Evolutionary conservation across 2,797 vertebrate genomes (phyloP), one percentile per base, ranked within the genome.

Genomic region (Taeniopygia guttata): DNA sequence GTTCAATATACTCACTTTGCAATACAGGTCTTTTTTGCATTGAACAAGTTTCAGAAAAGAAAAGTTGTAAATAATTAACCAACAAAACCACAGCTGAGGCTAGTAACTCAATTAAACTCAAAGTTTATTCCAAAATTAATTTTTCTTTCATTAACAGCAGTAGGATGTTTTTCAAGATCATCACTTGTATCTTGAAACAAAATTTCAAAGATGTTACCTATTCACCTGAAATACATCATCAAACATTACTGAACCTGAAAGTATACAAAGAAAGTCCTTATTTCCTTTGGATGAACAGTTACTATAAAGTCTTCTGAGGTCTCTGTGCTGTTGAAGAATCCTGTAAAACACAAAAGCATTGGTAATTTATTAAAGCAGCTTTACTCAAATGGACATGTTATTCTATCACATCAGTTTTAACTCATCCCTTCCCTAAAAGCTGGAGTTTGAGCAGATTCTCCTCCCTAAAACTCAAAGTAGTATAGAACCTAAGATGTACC

Each of bases 261-360:
- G 94, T 98, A 96, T 42, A 99, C 18, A 79, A 99, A 99, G 95
- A 99, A 99, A 7, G 98, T 99, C 92, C 98, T 96, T 97, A 99
- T 99, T 96, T 99, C 98, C 96, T 98, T 99, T 11, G 99, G 98
- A 29, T 96, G 93, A 95, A 99, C 66, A 70, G 98, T 99, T 85
- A 99, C 92, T 9, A 2, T 93, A 90, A 95, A 97, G 56, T 93
- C 93, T 59, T 97, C 73, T 22, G 70, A 82, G 16, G 26, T 58
- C 17, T 52, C 51, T 38, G 9, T 40, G 23, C 63, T 56, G 19
- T 30, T 60, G 38, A 38, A 66, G 42, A 49, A 66, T 9, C 90
- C 99, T 99, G 93, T 60, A 93, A 95, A 62, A 91, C 52, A 96
- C 51, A 94, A 38, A 95, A 79, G 42, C 0, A 1, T 48, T 62